These are phyloP conservation scores for Aplysia californica DNA, from an alignment of 1,140 invertebrate species.

Conservation along the genomic window DNA sequence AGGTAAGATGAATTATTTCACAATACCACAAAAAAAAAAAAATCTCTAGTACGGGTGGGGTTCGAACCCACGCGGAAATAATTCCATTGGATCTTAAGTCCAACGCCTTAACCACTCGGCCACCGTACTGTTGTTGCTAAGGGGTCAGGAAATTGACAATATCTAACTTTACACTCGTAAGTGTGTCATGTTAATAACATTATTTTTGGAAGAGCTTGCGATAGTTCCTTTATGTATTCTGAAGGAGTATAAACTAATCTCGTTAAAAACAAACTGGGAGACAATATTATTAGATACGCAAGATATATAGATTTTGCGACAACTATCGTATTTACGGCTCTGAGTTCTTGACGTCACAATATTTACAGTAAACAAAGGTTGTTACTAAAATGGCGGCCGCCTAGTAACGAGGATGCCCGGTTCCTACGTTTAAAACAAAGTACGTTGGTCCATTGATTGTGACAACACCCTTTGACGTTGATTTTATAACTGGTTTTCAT, in stretches of 20 bases:
- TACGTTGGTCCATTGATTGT: background rate
- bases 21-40: constrained; percentile 11
- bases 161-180: background rate
- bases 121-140: background rate
- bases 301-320: background rate
- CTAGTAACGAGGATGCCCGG: background rate
- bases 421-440: background rate
- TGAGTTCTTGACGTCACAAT: background rate
- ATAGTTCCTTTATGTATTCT: background rate
- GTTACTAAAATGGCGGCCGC: background rate
- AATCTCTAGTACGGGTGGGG: constrained; percentile 19
- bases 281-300: background rate
- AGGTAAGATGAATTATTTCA: too few relatives aligned
- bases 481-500: background rate
- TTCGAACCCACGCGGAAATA: constrained; percentile 4
- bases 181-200: background rate
- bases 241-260: background rate
- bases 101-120: constrained; percentile 2
- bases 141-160: background rate
- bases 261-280: background rate
- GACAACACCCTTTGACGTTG: background rate
- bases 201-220: too few relatives aligned
- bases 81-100: background rate
- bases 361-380: constrained; percentile 7
- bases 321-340: background rate